Conservation (phyloP, 1,140 invertebrate species). For the Drosophila sucinea region DNA sequence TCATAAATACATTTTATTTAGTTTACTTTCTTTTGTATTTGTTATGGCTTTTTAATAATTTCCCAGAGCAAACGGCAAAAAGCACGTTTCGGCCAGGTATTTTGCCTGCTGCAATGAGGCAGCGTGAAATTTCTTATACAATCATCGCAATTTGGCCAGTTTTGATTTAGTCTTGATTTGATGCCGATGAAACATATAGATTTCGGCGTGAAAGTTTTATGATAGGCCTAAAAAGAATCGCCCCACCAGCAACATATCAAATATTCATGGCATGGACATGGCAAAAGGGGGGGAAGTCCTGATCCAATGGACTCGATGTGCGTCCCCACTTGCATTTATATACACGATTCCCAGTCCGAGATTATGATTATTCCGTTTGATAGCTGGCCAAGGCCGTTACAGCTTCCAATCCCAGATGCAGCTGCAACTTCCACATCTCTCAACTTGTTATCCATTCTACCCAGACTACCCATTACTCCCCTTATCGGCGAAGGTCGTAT, state of each 20-base stretch:
- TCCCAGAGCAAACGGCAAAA: constrained; percentile 24
- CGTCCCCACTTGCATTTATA: background rate
- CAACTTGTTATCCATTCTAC: constrained; percentile 53
- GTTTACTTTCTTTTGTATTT: constrained; percentile 74
- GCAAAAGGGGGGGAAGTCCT: no score
- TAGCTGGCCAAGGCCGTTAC: constrained; percentile 26
- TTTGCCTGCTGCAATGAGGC: constrained; percentile 27
- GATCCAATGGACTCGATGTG: no score
- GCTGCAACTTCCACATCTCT: constrained; percentile 41
- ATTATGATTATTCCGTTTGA: constrained; percentile 67
- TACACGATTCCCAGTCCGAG: background rate
- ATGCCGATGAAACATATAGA: constrained; percentile 73
- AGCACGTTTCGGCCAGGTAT: constrained; percentile 31
- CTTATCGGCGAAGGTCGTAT: background rate
- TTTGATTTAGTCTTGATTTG: constrained; percentile 28
- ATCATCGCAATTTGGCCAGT: constrained; percentile 46
- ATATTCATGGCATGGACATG: constrained; percentile 9
- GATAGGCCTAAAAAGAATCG: constrained; percentile 61
- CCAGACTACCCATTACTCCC: constrained; percentile 17
- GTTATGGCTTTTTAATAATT: constrained; percentile 74
- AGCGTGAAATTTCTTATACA: constrained; percentile 69
- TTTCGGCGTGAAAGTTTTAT: constrained; percentile 74
- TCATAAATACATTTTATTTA: constrained; percentile 74
- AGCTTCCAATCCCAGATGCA: constrained; percentile 68
- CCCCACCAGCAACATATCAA: constrained; percentile 4